These are phyloP conservation scores for Congeria kusceri DNA, from an alignment of 2,888 invertebrate species.

Conservation along the genomic window DNA sequence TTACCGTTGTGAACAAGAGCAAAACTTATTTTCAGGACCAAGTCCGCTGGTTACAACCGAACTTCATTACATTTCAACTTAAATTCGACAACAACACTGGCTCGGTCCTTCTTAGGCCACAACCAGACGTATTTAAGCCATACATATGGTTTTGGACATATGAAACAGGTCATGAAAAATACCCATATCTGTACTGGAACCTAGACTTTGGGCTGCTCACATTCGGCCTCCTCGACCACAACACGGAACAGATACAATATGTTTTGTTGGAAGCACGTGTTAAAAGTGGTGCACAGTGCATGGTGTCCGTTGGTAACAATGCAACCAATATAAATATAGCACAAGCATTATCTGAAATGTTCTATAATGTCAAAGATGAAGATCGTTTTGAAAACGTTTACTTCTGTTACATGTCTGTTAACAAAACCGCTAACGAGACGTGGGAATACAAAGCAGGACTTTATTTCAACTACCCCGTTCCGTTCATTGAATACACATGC, in stretches of 20 bases:
- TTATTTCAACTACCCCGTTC: constrained; percentile 21
- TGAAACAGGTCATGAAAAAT: background rate
- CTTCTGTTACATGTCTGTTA: background rate
- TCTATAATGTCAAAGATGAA: background rate
- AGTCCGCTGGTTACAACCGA: background rate
- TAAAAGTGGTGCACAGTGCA: background rate
- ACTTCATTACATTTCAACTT: background rate
- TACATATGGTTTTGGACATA: background rate
- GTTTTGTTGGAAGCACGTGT: background rate
- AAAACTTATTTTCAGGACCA: no score
- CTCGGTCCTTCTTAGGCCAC: background rate
- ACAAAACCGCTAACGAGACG: background rate
- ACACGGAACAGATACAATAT: background rate
- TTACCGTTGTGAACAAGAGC: no score
- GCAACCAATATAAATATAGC: background rate
- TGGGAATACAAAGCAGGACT: constrained; percentile 3
- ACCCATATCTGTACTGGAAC: constrained; percentile 12
- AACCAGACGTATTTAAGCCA: background rate
- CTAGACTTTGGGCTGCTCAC: background rate
- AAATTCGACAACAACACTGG: background rate
- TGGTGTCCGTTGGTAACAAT: background rate
- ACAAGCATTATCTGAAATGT: background rate
- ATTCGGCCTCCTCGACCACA: background rate
- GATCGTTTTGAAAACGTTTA: background rate
- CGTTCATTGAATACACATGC: constrained; percentile 17